Percentiles rank a stretch among this genome's conserved stretches.
phyloP scores from a whole-genome alignment of 1,140 invertebrate species.

The Mercenaria mercenaria region DNA sequence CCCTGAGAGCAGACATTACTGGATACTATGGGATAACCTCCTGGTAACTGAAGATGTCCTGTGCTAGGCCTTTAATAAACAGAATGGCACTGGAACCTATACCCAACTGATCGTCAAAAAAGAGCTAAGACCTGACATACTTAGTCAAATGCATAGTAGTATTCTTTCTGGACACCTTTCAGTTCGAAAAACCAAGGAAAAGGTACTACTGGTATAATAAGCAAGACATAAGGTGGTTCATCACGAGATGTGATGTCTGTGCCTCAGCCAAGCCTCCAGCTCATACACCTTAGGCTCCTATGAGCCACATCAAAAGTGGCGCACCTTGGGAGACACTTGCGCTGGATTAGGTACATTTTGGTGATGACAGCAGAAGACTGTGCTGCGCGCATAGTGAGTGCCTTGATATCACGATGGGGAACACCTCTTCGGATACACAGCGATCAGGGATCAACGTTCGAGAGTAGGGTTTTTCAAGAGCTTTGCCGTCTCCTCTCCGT shows the following conservation, averaged over 20 bases:
- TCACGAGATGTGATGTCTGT: conserved; percentile 21
- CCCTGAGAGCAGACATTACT: conserved; percentile 30
- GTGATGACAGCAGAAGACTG: conserved; percentile 63
- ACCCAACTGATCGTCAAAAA: neutral
- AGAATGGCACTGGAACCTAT: neutral
- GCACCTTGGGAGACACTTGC: conserved; percentile 48
- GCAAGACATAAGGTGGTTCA: conserved; percentile 25
- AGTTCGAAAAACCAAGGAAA: conserved; percentile 25
- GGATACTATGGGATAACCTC: conserved; percentile 31
- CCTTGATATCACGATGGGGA: conserved; percentile 13
- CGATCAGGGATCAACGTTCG: conserved; percentile 38
- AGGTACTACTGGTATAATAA: neutral
- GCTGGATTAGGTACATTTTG: conserved; percentile 73
- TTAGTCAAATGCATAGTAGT: conserved; percentile 8
- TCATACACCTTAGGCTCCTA: neutral
- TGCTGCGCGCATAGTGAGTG: neutral
- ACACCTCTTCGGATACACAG: neutral
- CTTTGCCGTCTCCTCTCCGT: conserved; percentile 11
- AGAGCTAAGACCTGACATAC: neutral
- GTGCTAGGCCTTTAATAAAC: neutral
- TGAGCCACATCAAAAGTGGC: conserved; percentile 4
- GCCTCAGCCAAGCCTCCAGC: conserved; percentile 11
- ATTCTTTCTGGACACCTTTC: conserved; percentile 38
- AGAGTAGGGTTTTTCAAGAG: conserved; percentile 29
- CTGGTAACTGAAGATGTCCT: neutral